Evolutionary conservation across 2,888 invertebrate genomes (phyloP), one percentile per base, ranked within the genome.

Genomic region (Schrankia costaestrigalis): DNA sequence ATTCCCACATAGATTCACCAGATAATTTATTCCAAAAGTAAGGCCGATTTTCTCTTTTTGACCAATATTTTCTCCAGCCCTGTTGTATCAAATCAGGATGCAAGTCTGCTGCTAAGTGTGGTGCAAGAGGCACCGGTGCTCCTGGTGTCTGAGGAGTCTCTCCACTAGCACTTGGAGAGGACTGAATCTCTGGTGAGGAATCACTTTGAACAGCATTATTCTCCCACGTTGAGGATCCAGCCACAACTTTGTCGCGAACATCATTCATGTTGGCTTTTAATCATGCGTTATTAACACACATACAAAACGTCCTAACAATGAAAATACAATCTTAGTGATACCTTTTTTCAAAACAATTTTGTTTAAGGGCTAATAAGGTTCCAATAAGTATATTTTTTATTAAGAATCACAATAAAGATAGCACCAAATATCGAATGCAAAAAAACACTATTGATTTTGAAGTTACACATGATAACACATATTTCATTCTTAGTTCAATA

Each of bases 31-130:
- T 98, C 95, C 97, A 98, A 83, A 95, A 98, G 77, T 98, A 98
- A 1, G 97, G 97, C 14, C 98, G 90, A 71, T 95, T 97, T 78
- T 98, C 98, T 33, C 98, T 89, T 70, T 97, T 96, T 11, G 97
- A 98, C 98, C 98, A 98, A 78, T 95, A 97, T 64, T 96, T 97
- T 43, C 97, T 92, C 98, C 98, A 98, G 3, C 98, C 98, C 70
- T 96, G 96, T 68, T 95, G 94, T 4, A 91, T 54, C 15, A 89
- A 68, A 57, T 89, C 89, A 22, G 89, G 87, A 45, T 87, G 89
- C 32, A 88, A 62, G 21, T 88, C 89, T 3, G 84, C 82, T 22
- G 84, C 82, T 21, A 85, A 73, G 48, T 86, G 85, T 14, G 81
- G 82, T 3, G 86, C 84, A 12, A 86, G 64, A 2, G 82, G 88